Percentiles rank a stretch among this genome's conserved stretches.
These are phyloP conservation scores for Puntigrus tetrazona DNA, from an alignment of 2,113 vertebrate genomes.

Conservation along the genomic window DNA sequence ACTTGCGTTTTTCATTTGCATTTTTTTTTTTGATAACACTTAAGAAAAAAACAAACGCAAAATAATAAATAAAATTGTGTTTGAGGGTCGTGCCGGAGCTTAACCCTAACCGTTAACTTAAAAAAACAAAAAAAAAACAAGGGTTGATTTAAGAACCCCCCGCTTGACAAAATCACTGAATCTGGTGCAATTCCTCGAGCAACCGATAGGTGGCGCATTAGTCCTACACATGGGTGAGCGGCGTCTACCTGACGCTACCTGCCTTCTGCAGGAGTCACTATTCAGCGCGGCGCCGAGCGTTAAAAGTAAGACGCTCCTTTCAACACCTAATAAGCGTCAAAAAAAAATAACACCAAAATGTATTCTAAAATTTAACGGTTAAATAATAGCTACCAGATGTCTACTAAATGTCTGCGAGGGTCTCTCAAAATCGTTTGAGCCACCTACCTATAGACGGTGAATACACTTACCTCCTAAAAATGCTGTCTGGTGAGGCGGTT, in stretches of 20 bases:
- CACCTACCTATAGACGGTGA: neutral
- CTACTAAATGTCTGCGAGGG: neutral
- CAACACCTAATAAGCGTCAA: neutral
- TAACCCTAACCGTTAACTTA: neutral
- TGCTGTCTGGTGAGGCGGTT: neutral
- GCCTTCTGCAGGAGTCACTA: neutral
- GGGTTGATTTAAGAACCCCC: neutral
- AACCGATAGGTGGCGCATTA: constrained; percentile 78
- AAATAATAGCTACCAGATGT: neutral
- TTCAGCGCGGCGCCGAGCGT: neutral
- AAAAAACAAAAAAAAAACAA: neutral
- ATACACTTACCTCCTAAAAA: neutral
- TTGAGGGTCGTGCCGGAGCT: neutral
- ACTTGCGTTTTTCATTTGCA: neutral
- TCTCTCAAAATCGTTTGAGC: neutral
- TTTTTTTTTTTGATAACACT: neutral
- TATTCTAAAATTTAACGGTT: neutral
- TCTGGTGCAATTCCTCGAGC: constrained; percentile 43
- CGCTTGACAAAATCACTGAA: neutral
- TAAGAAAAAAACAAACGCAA: neutral
- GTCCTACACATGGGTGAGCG: constrained; percentile 58
- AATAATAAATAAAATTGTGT: neutral
- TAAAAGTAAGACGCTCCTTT: neutral
- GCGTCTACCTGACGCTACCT: constrained; percentile 27
- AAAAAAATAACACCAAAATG: neutral